Evolutionary conservation across 2,888 invertebrate genomes (phyloP), one percentile per base, ranked within the genome.

Genomic region (Nephrocerus scutellatus): DNA sequence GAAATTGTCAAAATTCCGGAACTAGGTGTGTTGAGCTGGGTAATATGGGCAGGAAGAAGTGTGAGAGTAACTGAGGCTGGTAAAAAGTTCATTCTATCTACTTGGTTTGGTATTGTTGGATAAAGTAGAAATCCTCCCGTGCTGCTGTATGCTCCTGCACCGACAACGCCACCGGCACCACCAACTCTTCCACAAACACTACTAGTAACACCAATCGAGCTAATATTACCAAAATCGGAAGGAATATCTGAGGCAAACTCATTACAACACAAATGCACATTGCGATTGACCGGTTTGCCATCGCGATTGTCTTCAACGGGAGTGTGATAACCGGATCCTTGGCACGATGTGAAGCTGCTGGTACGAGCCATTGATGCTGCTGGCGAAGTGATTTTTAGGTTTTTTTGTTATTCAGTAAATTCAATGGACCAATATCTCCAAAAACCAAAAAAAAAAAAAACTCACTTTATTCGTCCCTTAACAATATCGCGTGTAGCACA

Each of bases 1-100:
- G 87, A 85, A 6, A 85, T 80, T 1, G 89, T 86, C 75, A 85
- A 80, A 6, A 85, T 75, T 2, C 87, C 89, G 0, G 89, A 88
- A 44, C 84, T 86, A 0, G 89, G 88, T 0, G 89, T 85, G 0
- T 85, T 82, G 1, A 82, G 78, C 62, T 68, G n/a, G n/a, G n/a
- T n/a, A n/a, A n/a, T n/a, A n/a, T n/a, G n/a, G n/a, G n/a, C n/a
- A n/a, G n/a, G n/a, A n/a, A n/a, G n/a, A n/a, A n/a, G n/a, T n/a
- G n/a, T n/a, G n/a, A n/a, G n/a, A n/a, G n/a, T n/a, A n/a, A n/a
- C n/a, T n/a, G n/a, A n/a, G n/a, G n/a, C n/a, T n/a, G n/a, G n/a
- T n/a, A n/a, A n/a, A n/a, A n/a, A n/a, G n/a, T n/a, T n/a, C n/a
- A n/a, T n/a, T n/a, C n/a, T n/a, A n/a, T n/a, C n/a, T n/a, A n/a